These are phyloP conservation scores for Pangasius mekongensis DNA, from an alignment of 2,797 vertebrate species.

Conservation along the genomic window DNA sequence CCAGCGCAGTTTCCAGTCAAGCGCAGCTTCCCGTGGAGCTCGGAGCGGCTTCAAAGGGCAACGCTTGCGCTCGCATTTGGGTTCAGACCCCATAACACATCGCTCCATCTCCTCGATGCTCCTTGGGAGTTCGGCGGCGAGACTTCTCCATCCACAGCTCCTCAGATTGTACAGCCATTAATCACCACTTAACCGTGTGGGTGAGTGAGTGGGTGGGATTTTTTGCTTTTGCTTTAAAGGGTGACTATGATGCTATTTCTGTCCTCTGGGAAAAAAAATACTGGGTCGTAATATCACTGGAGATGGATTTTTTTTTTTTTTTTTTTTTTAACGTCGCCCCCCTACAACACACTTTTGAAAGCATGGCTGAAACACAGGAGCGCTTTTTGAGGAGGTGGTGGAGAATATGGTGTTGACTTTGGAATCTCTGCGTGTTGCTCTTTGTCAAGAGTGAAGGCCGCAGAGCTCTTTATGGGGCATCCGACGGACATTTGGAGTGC, in stretches of 20 bases:
- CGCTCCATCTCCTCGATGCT: constrained; percentile 37
- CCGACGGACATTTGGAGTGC: constrained; percentile 77
- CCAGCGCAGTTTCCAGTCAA: constrained; percentile 28
- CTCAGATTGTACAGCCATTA: constrained; percentile 68
- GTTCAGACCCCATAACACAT: constrained; percentile 53
- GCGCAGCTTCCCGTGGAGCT: constrained; percentile 35
- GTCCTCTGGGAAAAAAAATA: neutral
- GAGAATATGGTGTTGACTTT: constrained; percentile 81
- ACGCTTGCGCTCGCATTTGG: constrained; percentile 41
- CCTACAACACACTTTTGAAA: neutral
- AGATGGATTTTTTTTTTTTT: neutral
- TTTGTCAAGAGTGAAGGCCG: constrained; percentile 78
- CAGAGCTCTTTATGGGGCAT: constrained; percentile 78
- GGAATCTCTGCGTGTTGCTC: constrained; percentile 79
- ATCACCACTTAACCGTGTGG: constrained; percentile 74
- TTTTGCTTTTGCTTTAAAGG: constrained; percentile 14
- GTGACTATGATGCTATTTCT: constrained; percentile 72
- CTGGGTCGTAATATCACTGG: neutral
- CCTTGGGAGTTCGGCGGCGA: constrained; percentile 42
- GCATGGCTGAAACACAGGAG: constrained; percentile 10
- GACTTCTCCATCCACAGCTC: constrained; percentile 64
- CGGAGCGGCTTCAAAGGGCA: constrained; percentile 51
- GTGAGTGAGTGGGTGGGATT: constrained; percentile 62
- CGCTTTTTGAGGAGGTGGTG: constrained; percentile 47
- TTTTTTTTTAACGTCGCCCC: neutral